These are phyloP conservation scores for Apodemia zela DNA, from an alignment of 2,888 invertebrate species.

Conservation along the genomic window DNA sequence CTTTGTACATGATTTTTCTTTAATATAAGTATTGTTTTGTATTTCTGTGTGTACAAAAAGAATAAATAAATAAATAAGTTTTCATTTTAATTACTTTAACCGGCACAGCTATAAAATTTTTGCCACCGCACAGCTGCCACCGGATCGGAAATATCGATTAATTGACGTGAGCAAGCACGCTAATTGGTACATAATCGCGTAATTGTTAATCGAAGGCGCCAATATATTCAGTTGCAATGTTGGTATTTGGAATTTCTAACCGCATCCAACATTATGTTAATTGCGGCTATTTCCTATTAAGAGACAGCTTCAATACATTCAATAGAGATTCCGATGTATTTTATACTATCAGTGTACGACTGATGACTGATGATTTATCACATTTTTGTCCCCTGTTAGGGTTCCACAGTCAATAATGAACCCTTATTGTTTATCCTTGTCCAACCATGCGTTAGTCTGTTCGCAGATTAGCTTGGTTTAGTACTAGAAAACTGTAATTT, in stretches of 20 bases:
- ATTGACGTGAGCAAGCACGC: background rate
- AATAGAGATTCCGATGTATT: constrained; percentile 9
- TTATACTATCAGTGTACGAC: background rate
- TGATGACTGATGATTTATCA: background rate
- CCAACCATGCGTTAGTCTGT: too few relatives aligned
- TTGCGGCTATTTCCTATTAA: constrained; percentile 3
- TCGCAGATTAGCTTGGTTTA: too few relatives aligned
- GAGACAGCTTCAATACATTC: constrained; percentile 2
- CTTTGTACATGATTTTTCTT: too few relatives aligned
- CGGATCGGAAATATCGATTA: background rate
- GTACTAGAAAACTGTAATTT: too few relatives aligned
- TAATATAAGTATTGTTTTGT: too few relatives aligned
- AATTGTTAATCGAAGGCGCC: background rate
- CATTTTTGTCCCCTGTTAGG: background rate
- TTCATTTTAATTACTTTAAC: too few relatives aligned
- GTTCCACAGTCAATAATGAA: background rate
- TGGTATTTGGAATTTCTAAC: constrained; percentile 13
- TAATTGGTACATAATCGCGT: background rate
- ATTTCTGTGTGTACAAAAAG: too few relatives aligned
- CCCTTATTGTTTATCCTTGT: background rate
- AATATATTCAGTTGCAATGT: background rate
- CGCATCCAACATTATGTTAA: constrained; percentile 9
- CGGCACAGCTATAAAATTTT: too few relatives aligned
- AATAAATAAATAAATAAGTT: too few relatives aligned
- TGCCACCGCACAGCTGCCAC: too few relatives aligned